These are phyloP conservation scores for Pseudorectes ferrugineus DNA, from an alignment of 2,113 vertebrate species.

Conservation along the genomic window DNA sequence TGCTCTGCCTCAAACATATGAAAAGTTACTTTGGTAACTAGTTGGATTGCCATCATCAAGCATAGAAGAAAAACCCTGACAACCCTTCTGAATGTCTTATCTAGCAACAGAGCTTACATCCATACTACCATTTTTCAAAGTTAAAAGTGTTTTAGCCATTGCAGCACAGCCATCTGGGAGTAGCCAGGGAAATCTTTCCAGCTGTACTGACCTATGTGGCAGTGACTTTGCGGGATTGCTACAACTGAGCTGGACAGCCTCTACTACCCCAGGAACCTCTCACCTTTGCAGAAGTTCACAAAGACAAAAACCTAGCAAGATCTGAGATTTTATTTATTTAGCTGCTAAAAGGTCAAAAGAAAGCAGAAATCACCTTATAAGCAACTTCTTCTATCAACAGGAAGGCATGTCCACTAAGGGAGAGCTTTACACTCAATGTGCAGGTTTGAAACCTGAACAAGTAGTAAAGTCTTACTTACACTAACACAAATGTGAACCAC, in stretches of 20 bases:
- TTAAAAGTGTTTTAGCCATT: neutral
- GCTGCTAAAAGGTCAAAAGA: neutral
- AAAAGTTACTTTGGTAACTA: neutral
- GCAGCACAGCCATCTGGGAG: neutral
- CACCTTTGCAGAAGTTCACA: neutral
- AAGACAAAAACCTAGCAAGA: neutral
- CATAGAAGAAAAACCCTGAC: neutral
- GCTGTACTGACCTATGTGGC: neutral
- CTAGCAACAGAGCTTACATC: neutral
- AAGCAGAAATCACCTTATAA: conserved; percentile 22
- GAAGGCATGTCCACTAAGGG: neutral
- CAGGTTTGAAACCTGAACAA: neutral
- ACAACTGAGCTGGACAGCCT: neutral
- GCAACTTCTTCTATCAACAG: neutral
- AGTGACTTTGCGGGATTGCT: neutral
- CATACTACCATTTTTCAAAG: neutral
- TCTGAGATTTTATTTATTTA: neutral
- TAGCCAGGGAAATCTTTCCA: neutral
- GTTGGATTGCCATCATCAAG: neutral
- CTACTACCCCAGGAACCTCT: neutral
- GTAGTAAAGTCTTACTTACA: neutral
- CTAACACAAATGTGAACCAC: neutral
- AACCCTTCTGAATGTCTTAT: neutral
- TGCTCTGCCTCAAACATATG: neutral
- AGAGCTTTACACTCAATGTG: neutral